phyloP scores from a whole-genome alignment of 2,888 invertebrate genomes.

The Biston betularia region DNA sequence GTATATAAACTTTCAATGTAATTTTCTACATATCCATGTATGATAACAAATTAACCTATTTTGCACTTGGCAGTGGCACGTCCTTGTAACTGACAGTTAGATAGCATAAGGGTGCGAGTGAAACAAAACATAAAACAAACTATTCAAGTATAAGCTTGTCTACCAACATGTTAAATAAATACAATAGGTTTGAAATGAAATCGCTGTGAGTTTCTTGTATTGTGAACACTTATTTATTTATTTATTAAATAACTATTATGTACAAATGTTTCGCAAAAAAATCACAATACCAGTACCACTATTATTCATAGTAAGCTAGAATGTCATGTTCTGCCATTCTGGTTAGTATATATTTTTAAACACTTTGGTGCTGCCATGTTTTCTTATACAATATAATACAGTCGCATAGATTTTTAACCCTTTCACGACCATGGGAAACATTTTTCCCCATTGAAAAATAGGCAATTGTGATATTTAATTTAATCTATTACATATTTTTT shows the following conservation, averaged over 20 bases:
- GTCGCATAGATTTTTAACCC: slow-evolving; percentile 91
- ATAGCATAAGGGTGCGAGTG: slow-evolving; percentile 10
- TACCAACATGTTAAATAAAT: neutral
- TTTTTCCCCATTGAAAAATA: too few species aligned
- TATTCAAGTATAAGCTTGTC: neutral
- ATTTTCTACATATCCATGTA: neutral
- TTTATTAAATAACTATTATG: neutral
- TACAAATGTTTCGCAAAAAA: neutral
- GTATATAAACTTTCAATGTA: neutral
- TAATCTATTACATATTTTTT: too few species aligned
- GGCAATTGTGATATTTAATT: too few species aligned
- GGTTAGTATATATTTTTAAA: slow-evolving; percentile 58
- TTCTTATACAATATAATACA: slow-evolving; percentile 90
- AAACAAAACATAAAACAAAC: slow-evolving; percentile 6
- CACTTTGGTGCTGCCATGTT: slow-evolving; percentile 82
- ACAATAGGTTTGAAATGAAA: neutral
- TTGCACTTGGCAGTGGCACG: neutral
- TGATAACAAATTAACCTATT: slow-evolving; percentile 14
- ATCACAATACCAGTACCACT: neutral
- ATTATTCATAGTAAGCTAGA: neutral
- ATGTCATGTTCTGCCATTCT: slow-evolving; percentile 24
- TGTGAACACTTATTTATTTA: too few species aligned
- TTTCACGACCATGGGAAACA: too few species aligned
- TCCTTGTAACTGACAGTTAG: slow-evolving; percentile 16
- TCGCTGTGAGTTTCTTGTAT: neutral